Conservation (phyloP, 2,888 invertebrate species). For the Tetrapedia diversipes region DNA sequence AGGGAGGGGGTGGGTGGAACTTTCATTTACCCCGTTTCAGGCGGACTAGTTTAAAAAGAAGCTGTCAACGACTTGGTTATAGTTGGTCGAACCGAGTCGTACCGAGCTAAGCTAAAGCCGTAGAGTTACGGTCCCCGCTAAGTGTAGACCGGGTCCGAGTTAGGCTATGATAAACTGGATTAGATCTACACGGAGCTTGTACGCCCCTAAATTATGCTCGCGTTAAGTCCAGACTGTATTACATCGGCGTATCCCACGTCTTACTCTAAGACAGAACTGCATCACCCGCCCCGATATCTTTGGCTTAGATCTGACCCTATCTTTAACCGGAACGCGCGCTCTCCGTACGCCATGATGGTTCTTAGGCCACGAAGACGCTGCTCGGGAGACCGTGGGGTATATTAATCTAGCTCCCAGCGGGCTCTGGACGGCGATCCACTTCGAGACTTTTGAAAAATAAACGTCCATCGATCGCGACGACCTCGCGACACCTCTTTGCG, state of each 20-base stretch:
- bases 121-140: conserved; percentile 5
- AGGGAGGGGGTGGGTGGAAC: too few relatives aligned
- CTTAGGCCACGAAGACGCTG: not conserved
- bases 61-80: not conserved
- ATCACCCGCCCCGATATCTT: conserved; percentile 9
- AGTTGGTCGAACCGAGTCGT: too few relatives aligned
- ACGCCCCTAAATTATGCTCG: conserved; percentile 13
- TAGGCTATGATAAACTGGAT: conserved; percentile 25
- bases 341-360: not conserved
- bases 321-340: not conserved
- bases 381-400: conserved; percentile 1
- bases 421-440: not conserved
- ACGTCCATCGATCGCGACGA: conserved; percentile 38
- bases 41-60: not conserved
- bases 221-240: conserved; percentile 1
- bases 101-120: not conserved
- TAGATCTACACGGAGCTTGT: conserved; percentile 5
- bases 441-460: conserved; percentile 33
- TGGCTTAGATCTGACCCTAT: conserved; percentile 12
- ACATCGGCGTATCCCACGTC: conserved; percentile 8
- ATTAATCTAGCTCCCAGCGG: conserved; percentile 22
- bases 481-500: conserved; percentile 32
- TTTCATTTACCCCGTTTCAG: not conserved
- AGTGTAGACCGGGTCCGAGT: conserved; percentile 8
- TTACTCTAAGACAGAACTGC: conserved; percentile 1